These are phyloP conservation scores for Eremophila alpestris DNA, from an alignment of 2,797 vertebrate genomes.

Conservation along the genomic window DNA sequence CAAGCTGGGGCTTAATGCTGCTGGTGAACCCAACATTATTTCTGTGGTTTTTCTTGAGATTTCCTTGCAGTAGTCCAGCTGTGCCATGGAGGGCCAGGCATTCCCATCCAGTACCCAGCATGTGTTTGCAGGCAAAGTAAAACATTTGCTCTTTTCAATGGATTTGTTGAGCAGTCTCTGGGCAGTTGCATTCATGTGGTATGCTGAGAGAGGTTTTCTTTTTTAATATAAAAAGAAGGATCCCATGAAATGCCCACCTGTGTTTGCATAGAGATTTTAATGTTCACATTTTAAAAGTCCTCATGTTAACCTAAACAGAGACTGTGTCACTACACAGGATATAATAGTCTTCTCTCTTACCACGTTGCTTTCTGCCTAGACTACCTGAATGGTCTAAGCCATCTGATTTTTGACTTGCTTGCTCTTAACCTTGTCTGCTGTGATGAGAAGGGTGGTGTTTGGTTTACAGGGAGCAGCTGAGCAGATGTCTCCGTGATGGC, in stretches of 20 bases:
- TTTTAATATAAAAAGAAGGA: not conserved
- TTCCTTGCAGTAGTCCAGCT: not conserved
- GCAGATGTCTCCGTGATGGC: slow-evolving; percentile 25
- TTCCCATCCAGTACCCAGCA: not conserved
- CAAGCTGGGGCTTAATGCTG: slow-evolving; percentile 3
- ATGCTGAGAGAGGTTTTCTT: not conserved
- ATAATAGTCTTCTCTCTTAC: not conserved
- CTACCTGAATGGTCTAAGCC: not conserved
- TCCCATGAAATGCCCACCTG: not conserved
- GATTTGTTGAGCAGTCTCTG: not conserved
- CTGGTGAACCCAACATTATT: slow-evolving; percentile 3
- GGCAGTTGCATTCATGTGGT: not conserved
- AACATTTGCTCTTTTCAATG: not conserved
- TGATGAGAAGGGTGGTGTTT: not conserved
- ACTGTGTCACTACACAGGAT: not conserved
- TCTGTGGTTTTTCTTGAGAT: not conserved
- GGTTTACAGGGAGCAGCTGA: not conserved
- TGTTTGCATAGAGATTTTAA: not conserved
- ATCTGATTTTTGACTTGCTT: not conserved
- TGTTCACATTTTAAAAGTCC: not conserved
- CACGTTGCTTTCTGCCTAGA: not conserved
- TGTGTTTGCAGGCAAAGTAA: not conserved
- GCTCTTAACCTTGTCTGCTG: not conserved
- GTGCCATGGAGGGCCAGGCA: not conserved
- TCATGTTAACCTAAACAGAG: not conserved